Conservation (phyloP, 2,113 vertebrate species). For the Ctenodactylus gundi region DNA sequence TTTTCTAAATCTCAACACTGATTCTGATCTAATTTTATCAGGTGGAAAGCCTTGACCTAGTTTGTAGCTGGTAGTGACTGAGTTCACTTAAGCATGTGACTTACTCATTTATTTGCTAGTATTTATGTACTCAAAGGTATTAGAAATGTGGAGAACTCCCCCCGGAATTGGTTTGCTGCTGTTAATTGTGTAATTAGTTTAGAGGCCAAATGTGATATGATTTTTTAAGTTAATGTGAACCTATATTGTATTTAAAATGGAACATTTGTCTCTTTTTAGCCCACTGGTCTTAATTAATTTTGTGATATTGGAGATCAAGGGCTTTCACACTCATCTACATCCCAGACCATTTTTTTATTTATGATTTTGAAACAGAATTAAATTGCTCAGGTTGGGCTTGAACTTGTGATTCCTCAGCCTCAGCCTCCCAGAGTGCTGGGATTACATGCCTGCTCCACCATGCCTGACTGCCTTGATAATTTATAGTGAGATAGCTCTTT, state of each 20-base stretch:
- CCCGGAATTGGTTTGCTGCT: background rate
- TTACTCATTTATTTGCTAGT: slow-evolving; percentile 31
- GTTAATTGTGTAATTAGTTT: slow-evolving; percentile 45
- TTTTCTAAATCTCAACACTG: slow-evolving; percentile 69
- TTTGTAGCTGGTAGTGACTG: slow-evolving; percentile 52
- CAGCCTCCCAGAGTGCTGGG: no score
- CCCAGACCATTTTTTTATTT: no score
- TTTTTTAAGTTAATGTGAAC: slow-evolving; percentile 51
- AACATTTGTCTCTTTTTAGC: slow-evolving; percentile 9
- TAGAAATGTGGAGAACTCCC: slow-evolving; percentile 5
- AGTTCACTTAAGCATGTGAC: slow-evolving; percentile 32
- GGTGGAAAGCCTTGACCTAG: slow-evolving; percentile 67
- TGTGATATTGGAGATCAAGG: no score
- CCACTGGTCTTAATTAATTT: no score
- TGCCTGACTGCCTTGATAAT: no score
- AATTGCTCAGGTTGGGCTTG: no score
- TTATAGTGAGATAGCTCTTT: slow-evolving; percentile 48
- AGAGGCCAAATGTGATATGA: slow-evolving; percentile 22
- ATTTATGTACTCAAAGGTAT: background rate
- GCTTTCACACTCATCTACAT: no score
- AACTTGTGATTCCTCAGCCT: no score
- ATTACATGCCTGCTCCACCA: no score
- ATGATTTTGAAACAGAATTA: no score
- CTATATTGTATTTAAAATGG: slow-evolving; percentile 4
- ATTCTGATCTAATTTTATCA: slow-evolving; percentile 70